Evolutionary conservation across 2,888 invertebrate genomes (phyloP), one percentile per base, ranked within the genome.

Genomic region (Chirona hameri): DNA sequence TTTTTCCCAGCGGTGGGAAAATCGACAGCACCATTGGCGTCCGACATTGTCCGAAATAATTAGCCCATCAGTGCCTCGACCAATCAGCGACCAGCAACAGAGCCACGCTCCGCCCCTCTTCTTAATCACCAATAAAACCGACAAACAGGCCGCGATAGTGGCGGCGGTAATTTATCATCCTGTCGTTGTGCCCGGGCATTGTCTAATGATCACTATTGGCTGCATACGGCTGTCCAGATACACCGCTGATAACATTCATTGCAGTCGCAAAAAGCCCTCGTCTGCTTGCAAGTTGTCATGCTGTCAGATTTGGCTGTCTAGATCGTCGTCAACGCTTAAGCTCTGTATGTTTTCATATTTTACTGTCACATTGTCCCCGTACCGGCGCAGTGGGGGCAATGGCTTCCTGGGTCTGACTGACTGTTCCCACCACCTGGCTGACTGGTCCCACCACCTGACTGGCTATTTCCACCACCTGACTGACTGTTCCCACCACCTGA

Each of bases 311-410:
- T 10, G 39, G 24, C 46, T 76, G 76, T 76, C 76, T 21, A 3
- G 4, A 46, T 46, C 9, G 76, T 39, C 76, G 39, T 76, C 76
- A 76, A 46, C 39, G 39, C 12, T 46, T 76, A 46, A 46, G 39
- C 46, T 2, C 76, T 76, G 76, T 76, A 76, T 76, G 76, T 76
- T 76, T 76, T 76, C 76, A 76, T 76, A 76, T 39, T 46, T 46
- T 39, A 24, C 76, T 76, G 76, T 76, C 76, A 76, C 76, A 76
- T 76, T 76, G 76, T 76, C 39, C 76, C n/a, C 29, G 60, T n/a
- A n/a, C 24, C n/a, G 60, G 60, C n/a, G 60, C 60, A 60, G 60
- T n/a, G n/a, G 5, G 24, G 52, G 52, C 10, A 52, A 52, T 52
- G 52, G 52, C 52, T 52, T 18, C 52, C 52, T 52, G 18, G 52